Conservation (phyloP, 2,888 invertebrate species). For the Gari tellinella region DNA sequence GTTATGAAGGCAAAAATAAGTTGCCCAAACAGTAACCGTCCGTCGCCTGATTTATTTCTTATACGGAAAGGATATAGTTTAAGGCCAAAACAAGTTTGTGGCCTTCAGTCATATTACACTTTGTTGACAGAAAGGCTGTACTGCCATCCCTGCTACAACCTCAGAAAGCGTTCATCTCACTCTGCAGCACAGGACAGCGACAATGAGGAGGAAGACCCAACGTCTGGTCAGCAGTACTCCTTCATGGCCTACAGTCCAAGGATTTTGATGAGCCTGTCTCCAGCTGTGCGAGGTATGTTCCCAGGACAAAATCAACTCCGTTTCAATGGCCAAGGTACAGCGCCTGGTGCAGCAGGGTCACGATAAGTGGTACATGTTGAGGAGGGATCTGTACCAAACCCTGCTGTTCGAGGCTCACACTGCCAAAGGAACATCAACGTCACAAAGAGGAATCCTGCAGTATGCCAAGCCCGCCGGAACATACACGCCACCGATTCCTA, state of each 20-base stretch:
- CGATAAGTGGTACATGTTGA: slow-evolving; percentile 10
- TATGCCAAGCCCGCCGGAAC: slow-evolving; percentile 7
- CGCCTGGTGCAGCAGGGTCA: slow-evolving; percentile 9
- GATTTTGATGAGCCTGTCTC: slow-evolving; percentile 6
- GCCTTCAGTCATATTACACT: slow-evolving; percentile 1
- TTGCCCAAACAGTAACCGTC: slow-evolving; percentile 15
- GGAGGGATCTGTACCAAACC: slow-evolving; percentile 11
- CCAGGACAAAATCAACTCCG: slow-evolving; percentile 10
- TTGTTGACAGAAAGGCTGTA: not conserved
- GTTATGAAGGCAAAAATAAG: slow-evolving; percentile 13
- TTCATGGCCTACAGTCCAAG: slow-evolving; percentile 1
- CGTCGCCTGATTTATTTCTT: slow-evolving; percentile 5
- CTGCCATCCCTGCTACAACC: not conserved
- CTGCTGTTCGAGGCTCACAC: slow-evolving; percentile 11
- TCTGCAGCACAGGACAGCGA: not conserved
- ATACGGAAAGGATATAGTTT: slow-evolving; percentile 7
- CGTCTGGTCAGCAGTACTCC: not conserved
- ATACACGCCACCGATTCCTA: slow-evolving; percentile 16
- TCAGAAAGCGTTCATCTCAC: not conserved
- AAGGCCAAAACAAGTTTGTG: slow-evolving; percentile 2
- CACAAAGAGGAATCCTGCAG: slow-evolving; percentile 11
- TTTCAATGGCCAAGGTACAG: slow-evolving; percentile 14
- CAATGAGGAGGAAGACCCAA: not conserved
- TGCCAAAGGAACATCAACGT: not conserved
- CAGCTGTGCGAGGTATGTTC: slow-evolving; percentile 4